Base-by-base conservation (phyloP, 2,888 invertebrate genomes). In the Ormyrus pomaceus region DNA sequence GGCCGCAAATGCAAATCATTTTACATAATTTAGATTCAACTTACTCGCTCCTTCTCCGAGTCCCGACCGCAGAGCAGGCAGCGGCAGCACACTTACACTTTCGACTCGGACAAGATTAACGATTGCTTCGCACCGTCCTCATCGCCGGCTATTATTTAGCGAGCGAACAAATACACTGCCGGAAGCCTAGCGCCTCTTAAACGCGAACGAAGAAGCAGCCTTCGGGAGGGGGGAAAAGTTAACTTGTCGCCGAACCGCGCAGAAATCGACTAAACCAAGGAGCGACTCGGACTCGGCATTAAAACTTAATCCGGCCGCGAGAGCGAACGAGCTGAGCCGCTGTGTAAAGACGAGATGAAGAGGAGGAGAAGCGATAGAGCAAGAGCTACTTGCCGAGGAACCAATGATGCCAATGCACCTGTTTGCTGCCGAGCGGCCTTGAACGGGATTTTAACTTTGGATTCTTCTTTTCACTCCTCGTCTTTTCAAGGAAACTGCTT, bases 1-100 rank as follows among this genome's bases (percentile, higher is more conserved):
- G 55, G 66, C 50, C 82, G 65, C 83, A 81, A 84, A 85, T 85
- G 85, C 83, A 83, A 85, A 84, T 84, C 82, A 83, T 86, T 85
- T 85, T 85, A 79, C 84, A 85, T 85, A 86, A 86, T 86, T 86
- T 75, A 83, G 76, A 83, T 85, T 83, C 83, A 87, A 87, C 84
- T 87, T 86, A 84, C 85, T 83, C 83, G 79, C 70, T 61, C 64
- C 62, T 59, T 59, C 53, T 13, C 73, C 34, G 34, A 34, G 34
- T 4, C 34, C 34, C 34, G 34, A 34, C 34, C 34, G 4, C 34
- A 34, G 34, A 34, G 34, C 34, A 34, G 34, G 34, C 34, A 34
- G 34, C 34, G 34, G 2, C 3, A 34, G 34, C 34, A 34, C 62
- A 13, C 72, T 70, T 74, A 71, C 72, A 77, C 73, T 77, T 79